Base-by-base conservation (phyloP, 2,888 invertebrate genomes). In the Leuctra nigra region DNA sequence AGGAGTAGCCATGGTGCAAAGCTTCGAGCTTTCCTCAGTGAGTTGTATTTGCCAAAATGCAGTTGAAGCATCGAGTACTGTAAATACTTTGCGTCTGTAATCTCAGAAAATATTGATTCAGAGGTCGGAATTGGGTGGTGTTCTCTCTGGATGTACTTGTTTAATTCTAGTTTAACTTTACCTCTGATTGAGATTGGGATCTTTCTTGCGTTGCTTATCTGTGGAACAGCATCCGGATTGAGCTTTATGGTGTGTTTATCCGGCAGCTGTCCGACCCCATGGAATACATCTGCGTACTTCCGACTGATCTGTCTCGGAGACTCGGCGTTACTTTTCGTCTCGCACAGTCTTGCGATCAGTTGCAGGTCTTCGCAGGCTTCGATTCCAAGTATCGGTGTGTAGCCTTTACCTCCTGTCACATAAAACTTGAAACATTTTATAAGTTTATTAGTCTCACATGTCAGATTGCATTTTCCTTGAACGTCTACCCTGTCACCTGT, bases 1-100 rank as follows among this genome's bases (percentile, higher is more conserved):
- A 23, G 57, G 57, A 11, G 56, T 59, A 18, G 35, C 29, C 25
- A 59, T 53, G 2, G 55, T 55, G 41, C 60, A 59, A 2, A 58
- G 16, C n/a, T 35, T 18, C 22, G 41, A 23, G 1, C 50, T 52
- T n/a, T 23, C 23, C 2, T 47, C 41, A 18, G 56, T 55, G 1
- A 59, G 55, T 11, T 2, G 24, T 22, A 59, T 50, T 14, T 58
- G 55, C 13, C 39, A 22, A 58, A n/a, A n/a, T n/a, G n/a, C n/a
- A n/a, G n/a, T n/a, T n/a, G n/a, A n/a, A n/a, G n/a, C n/a, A n/a
- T n/a, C n/a, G n/a, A n/a, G n/a, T n/a, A n/a, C n/a, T n/a, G n/a
- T n/a, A n/a, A n/a, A n/a, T n/a, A n/a, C n/a, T 23, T 16, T 38
- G 33, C 36, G 11, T 35, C 53, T 25, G 18, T 22, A 18, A 53